phyloP scores from a whole-genome alignment of 2,888 invertebrate species.

The Callimorpha dominula region DNA sequence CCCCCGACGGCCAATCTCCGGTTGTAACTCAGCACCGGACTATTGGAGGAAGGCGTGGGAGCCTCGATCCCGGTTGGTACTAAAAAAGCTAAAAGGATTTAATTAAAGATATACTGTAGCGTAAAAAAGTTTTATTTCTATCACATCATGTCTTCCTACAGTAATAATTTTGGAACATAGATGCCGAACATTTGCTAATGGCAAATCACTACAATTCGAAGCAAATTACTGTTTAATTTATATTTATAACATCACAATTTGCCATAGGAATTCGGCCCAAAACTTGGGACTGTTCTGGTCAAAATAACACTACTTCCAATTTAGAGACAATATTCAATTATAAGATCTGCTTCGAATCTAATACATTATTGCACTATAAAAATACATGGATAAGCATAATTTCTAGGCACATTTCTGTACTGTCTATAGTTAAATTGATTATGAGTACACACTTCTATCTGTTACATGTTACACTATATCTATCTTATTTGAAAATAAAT shows the following conservation, averaged over 20 bases:
- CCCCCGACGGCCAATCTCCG: constrained; percentile 63
- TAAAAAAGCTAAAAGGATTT: constrained; percentile 41
- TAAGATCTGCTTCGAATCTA: constrained; percentile 74
- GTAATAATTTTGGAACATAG: constrained; percentile 81
- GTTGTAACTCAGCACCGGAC: constrained; percentile 51
- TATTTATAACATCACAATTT: constrained; percentile 26
- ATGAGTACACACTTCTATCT: constrained; percentile 79
- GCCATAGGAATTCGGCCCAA: constrained; percentile 31
- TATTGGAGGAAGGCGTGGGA: constrained; percentile 78
- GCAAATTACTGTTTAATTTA: constrained; percentile 56
- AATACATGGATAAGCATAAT: constrained; percentile 83
- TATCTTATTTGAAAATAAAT: constrained; percentile 49
- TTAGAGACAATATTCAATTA: constrained; percentile 24
- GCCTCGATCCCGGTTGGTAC: constrained; percentile 63
- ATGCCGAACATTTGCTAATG: constrained; percentile 78
- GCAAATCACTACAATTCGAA: constrained; percentile 79
- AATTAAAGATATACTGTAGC: constrained; percentile 68
- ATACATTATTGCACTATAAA: constrained; percentile 81
- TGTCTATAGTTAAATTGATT: constrained; percentile 74
- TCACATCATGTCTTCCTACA: constrained; percentile 85
- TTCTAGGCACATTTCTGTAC: constrained; percentile 86
- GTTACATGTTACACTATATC: constrained; percentile 68
- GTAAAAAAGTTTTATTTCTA: constrained; percentile 86
- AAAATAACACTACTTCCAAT: constrained; percentile 24
- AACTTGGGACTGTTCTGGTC: constrained; percentile 26